Percentiles rank a stretch among this genome's conserved stretches.
These are phyloP conservation scores for Balaeniceps rex DNA, from an alignment of 2,113 vertebrate genomes.

Conservation along the genomic window DNA sequence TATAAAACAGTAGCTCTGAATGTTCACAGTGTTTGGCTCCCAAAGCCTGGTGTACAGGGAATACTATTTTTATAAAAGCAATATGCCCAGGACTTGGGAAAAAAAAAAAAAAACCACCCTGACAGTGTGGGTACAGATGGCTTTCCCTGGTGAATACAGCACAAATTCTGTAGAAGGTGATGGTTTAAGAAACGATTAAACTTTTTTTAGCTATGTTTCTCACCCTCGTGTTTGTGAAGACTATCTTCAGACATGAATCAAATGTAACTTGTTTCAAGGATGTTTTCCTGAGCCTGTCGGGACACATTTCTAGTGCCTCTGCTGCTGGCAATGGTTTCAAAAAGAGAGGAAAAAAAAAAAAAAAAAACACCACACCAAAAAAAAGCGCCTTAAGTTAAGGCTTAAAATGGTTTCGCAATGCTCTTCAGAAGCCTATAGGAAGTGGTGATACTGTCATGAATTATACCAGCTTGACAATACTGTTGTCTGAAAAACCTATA, in stretches of 20 bases:
- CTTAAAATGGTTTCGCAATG: not conserved
- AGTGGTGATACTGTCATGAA: not conserved
- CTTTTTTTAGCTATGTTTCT: slow-evolving; percentile 55
- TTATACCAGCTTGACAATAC: not conserved
- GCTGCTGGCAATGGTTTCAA: slow-evolving; percentile 7
- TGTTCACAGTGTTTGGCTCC: slow-evolving; percentile 30
- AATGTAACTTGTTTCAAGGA: slow-evolving; percentile 46
- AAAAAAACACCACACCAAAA: too few species aligned
- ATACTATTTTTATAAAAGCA: slow-evolving; percentile 59
- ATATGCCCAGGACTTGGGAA: slow-evolving; percentile 46
- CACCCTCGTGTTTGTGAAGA: slow-evolving; percentile 47
- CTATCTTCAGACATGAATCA: slow-evolving; percentile 59
- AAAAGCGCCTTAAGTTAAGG: not conserved
- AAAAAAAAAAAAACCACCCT: not conserved
- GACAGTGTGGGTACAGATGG: slow-evolving; percentile 65
- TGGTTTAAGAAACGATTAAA: slow-evolving; percentile 53
- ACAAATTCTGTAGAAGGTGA: slow-evolving; percentile 56
- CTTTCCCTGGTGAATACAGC: slow-evolving; percentile 56
- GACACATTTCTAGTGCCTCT: slow-evolving; percentile 35
- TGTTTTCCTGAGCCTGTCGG: slow-evolving; percentile 44
- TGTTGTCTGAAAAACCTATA: not conserved
- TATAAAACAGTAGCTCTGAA: slow-evolving; percentile 39
- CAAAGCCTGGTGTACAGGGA: slow-evolving; percentile 42
- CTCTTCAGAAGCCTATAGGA: not conserved
- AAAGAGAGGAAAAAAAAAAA: not conserved